These are phyloP conservation scores for Coluber constrictor DNA, from an alignment of 2,797 vertebrate species.

Conservation along the genomic window DNA sequence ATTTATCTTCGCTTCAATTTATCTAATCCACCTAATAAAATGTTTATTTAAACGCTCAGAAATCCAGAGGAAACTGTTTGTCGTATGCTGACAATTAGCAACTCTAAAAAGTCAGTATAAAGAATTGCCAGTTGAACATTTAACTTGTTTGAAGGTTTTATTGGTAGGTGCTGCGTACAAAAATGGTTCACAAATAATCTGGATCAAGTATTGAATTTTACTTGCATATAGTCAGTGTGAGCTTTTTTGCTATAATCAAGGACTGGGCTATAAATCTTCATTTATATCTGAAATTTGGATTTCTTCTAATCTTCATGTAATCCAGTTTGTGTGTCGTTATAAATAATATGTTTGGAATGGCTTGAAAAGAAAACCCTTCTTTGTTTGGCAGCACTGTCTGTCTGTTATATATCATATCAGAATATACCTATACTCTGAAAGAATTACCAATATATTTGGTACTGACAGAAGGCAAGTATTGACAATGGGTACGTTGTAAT, in stretches of 20 bases:
- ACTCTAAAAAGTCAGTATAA: constrained; percentile 18
- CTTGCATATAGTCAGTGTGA: constrained; percentile 11
- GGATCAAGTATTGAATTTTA: constrained; percentile 39
- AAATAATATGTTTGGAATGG: constrained; percentile 47
- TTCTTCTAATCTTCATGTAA: constrained; percentile 49
- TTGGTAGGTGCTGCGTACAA: constrained; percentile 47
- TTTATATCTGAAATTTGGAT: constrained; percentile 36
- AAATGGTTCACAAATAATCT: constrained; percentile 30
- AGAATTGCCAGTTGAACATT: constrained; percentile 26
- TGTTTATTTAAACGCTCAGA: background rate
- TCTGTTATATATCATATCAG: constrained; percentile 5
- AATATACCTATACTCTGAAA: background rate
- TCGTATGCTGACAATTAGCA: background rate
- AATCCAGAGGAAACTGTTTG: background rate
- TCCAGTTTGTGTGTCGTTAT: constrained; percentile 1
- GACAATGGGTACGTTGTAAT: background rate
- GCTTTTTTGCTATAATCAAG: constrained; percentile 29
- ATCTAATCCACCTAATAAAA: background rate
- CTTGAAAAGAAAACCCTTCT: constrained; percentile 27
- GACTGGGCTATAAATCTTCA: background rate
- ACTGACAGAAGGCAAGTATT: background rate
- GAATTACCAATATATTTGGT: background rate
- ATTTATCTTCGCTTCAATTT: background rate
- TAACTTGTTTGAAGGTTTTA: constrained; percentile 44
- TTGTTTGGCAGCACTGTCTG: constrained; percentile 6